A percentile compares a stretch with the other conserved stretches of the same genome.
Evolutionary conservation across 2,888 invertebrate genomes (phyloP).

Genomic region (Lacanobia wlatinum): DNA sequence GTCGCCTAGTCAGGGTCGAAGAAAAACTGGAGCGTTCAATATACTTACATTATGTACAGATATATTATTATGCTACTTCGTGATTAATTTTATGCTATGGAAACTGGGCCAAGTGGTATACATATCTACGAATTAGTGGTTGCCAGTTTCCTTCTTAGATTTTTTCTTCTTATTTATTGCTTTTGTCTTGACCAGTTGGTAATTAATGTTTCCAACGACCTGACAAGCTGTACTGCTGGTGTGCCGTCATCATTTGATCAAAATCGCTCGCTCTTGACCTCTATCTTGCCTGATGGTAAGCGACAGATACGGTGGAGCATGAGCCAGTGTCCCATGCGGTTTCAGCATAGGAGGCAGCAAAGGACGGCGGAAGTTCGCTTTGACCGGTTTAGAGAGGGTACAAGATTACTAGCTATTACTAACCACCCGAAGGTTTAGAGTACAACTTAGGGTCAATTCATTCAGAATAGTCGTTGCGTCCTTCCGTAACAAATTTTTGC

Average conservation of each 20-base stretch:
- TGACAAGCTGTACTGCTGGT: slow-evolving; percentile 11
- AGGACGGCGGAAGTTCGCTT: background rate
- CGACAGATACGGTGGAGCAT: background rate
- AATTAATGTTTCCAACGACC: slow-evolving; percentile 17
- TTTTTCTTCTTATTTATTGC: background rate
- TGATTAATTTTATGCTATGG: background rate
- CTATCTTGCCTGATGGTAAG: background rate
- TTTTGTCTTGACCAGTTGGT: background rate
- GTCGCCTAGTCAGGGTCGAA: slow-evolving; percentile 29
- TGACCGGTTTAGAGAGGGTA: background rate
- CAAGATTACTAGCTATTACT: background rate
- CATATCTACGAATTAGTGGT: slow-evolving; percentile 3
- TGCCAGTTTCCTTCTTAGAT: slow-evolving; percentile 12
- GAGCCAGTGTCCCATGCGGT: background rate
- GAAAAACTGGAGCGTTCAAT: slow-evolving; percentile 9
- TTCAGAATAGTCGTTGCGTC: background rate
- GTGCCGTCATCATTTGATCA: slow-evolving; percentile 20
- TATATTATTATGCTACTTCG: slow-evolving; percentile 7
- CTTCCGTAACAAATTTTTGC: background rate
- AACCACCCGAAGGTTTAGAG: background rate
- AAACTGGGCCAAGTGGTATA: slow-evolving; percentile 2
- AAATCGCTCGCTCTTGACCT: background rate
- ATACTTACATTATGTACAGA: slow-evolving; percentile 24
- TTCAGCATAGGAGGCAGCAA: background rate
- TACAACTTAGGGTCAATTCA: background rate